Percentiles rank a stretch among this genome's conserved stretches.
These are phyloP conservation scores for Molossus molossus DNA, from an alignment of 2,797 vertebrate genomes.

Conservation along the genomic window DNA sequence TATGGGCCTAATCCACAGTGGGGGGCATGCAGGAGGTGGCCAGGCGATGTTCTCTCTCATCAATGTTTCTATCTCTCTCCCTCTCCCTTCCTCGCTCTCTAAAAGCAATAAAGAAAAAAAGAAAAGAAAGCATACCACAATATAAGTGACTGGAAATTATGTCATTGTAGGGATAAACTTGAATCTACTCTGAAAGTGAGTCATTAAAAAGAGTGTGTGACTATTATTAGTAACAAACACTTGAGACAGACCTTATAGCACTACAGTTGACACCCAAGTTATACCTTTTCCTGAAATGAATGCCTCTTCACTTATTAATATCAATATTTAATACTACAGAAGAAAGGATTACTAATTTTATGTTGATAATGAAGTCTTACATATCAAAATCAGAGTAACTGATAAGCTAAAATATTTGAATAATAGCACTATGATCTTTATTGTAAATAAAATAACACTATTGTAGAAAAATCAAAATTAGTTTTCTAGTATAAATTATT, in stretches of 20 bases:
- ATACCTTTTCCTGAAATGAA: constrained; percentile 45
- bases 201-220: constrained; percentile 18
- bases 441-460: constrained; percentile 42
- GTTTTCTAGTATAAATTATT: constrained; percentile 53
- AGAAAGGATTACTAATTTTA: constrained; percentile 40
- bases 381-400: constrained; percentile 59
- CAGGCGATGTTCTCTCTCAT: too few species aligned
- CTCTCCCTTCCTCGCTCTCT: too few species aligned
- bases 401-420: constrained; percentile 41
- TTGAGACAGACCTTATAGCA: not conserved
- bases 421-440: not conserved
- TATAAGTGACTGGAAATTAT: not conserved
- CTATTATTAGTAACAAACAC: not conserved
- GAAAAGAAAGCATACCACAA: not conserved
- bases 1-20: too few species aligned
- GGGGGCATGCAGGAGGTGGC: too few species aligned
- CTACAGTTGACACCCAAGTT: not conserved
- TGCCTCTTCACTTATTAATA: not conserved
- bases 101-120: too few species aligned
- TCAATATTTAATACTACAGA: constrained; percentile 13
- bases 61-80: too few species aligned
- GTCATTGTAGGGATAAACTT: constrained; percentile 1
- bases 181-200: constrained; percentile 58
- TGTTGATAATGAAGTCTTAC: constrained; percentile 27
- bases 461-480: constrained; percentile 50